Conservation (phyloP, 2,113 vertebrate species). For the Coptodon rendalli region DNA sequence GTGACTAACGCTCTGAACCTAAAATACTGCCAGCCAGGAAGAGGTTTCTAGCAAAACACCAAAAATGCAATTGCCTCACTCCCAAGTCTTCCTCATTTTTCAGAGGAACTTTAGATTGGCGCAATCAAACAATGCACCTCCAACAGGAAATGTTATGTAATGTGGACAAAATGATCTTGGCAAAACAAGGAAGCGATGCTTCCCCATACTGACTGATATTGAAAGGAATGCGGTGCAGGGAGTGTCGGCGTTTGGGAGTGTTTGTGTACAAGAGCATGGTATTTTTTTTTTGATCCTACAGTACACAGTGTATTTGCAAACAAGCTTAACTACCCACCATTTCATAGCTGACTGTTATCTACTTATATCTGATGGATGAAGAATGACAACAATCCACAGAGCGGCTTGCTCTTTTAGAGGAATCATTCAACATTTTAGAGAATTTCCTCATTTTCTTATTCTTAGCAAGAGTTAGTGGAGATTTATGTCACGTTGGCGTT, state of each 20-base stretch:
- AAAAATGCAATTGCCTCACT: neutral
- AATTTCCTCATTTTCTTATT: neutral
- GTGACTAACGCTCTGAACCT: neutral
- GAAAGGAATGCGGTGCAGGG: constrained; percentile 18
- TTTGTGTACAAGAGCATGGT: neutral
- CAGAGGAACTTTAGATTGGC: constrained; percentile 3
- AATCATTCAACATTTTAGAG: neutral
- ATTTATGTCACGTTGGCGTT: neutral
- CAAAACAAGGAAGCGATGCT: constrained; percentile 21
- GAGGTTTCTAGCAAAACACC: neutral
- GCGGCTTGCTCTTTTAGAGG: neutral
- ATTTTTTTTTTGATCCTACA: neutral
- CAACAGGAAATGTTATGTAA: constrained; percentile 18
- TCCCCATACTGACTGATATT: constrained; percentile 4
- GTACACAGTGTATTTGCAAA: neutral
- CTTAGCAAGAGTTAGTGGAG: neutral
- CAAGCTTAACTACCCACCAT: neutral
- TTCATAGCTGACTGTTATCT: neutral
- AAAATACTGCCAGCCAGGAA: neutral
- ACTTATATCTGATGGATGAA: neutral
- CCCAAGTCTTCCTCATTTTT: constrained; percentile 10
- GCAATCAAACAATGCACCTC: constrained; percentile 3
- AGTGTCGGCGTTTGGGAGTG: neutral
- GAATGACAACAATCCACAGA: neutral
- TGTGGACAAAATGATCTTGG: neutral